Base-by-base conservation (phyloP, 2,113 vertebrate species). In the Chloropsis cyanopogon region DNA sequence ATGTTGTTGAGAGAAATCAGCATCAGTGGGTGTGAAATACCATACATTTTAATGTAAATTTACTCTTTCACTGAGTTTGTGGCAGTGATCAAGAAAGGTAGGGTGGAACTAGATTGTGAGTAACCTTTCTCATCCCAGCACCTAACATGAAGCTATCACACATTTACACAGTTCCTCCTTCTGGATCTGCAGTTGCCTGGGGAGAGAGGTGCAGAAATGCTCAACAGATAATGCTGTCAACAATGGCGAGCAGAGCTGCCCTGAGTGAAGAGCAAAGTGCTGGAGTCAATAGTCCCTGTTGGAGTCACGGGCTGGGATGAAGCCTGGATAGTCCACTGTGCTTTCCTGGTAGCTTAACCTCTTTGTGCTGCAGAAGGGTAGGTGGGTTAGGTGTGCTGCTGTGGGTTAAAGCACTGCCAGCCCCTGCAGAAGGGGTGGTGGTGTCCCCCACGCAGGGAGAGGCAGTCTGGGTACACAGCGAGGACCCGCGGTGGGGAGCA, bases 401-500 rank as follows among this genome's bases (percentile, higher is more conserved):
- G 59, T 20, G 14, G 24, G 31, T 46, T 41, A 33, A 46, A 69
- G 59, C 1, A 0, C 24, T 31, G n/a, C 5, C 64, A 78, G 50
- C 25, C 17, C 11, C 69, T 46, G 29, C 31, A 69, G 59, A 61
- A 92, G 63, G 33, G 11, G 15, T 22, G 12, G 11, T 26, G 33
- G 31, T 33, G 53, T 49, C 10, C 28, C 26, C 22, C 50, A 10
- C 0, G 2, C 73, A 86, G 63, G 0, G 8, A 50, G 37, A 54
- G 20, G 8, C 52, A 9, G 33, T 4, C 22, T 11, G 11, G 17
- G 25, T 3, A 9, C 21, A 18, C 22, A 21, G 2, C 0, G 0
- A 14, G 39, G 5, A 3, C 39, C 37, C 0, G 0, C 41, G 47
- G 10, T 1, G 2, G 2, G 44, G 56, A 49, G 26, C 50, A 71